Percentiles rank a stretch among this genome's conserved stretches.
phyloP scores from a whole-genome alignment of 1,140 invertebrate genomes.

The Calephelis nemesis region DNA sequence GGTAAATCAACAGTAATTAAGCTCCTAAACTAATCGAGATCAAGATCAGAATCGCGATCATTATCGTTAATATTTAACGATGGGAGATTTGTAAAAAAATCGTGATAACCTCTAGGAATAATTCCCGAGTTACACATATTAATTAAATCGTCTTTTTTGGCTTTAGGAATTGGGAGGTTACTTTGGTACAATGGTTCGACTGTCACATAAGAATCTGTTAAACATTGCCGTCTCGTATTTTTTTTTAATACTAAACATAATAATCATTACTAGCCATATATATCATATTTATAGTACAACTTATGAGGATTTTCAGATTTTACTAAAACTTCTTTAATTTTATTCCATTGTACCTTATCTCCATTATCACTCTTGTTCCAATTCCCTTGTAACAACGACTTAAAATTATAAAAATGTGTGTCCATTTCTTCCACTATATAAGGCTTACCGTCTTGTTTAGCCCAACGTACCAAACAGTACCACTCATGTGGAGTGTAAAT shows the following conservation, averaged over 20 bases:
- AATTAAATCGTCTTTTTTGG: not conserved
- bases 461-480: conserved; percentile 7
- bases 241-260: not conserved
- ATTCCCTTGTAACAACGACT: no score
- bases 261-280: no score
- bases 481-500: conserved; percentile 3
- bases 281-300: not conserved
- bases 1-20: conserved; percentile 3
- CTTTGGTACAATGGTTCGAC: not conserved
- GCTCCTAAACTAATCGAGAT: not conserved
- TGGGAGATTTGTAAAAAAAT: not conserved
- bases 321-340: not conserved
- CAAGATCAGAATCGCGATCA: not conserved
- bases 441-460: not conserved
- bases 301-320: conserved; percentile 6
- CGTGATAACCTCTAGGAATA: not conserved
- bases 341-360: conserved; percentile 18
- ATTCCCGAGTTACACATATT: not conserved
- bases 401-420: conserved; percentile 10
- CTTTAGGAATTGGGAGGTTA: not conserved
- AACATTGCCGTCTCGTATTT: no score
- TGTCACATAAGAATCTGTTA: not conserved
- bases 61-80: not conserved
- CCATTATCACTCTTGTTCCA: conserved; percentile 6
- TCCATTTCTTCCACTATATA: conserved; percentile 1